Conservation (phyloP, 2,888 invertebrate species). For the Rhaphigaster nebulosa region DNA sequence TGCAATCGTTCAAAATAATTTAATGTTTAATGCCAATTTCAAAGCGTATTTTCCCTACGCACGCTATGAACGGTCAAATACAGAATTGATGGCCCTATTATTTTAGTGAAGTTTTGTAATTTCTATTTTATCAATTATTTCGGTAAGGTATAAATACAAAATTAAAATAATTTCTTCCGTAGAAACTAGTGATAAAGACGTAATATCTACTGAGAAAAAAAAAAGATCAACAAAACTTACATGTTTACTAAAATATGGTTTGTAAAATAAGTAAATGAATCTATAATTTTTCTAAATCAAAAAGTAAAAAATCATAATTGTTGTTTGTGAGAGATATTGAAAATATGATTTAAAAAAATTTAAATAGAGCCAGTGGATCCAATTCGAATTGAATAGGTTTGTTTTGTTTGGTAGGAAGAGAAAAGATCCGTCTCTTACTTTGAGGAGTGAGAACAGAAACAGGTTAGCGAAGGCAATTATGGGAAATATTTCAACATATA, state of each 20-base stretch:
- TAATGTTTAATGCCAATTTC: constrained; percentile 4
- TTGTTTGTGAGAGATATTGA: too few relatives aligned
- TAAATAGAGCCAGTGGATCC: neutral
- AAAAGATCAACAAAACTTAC: neutral
- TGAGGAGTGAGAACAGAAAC: neutral
- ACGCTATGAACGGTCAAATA: neutral
- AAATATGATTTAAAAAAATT: neutral
- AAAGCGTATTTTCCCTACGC: neutral
- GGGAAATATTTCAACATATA: neutral
- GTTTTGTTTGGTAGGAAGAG: neutral
- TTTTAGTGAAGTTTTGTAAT: neutral
- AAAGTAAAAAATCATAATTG: neutral
- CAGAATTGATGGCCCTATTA: neutral
- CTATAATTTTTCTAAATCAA: neutral
- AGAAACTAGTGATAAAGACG: neutral
- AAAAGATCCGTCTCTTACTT: neutral
- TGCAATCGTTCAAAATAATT: constrained; percentile 13
- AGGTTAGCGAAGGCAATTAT: neutral
- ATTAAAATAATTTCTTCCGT: too few relatives aligned
- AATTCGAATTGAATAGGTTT: neutral
- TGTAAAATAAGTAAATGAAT: neutral
- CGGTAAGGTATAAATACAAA: neutral
- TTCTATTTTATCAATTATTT: neutral
- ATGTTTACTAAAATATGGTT: neutral
- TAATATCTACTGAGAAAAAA: neutral